Conservation (phyloP, 2,888 invertebrate species). For the Synanthedon andrenaeformis region DNA sequence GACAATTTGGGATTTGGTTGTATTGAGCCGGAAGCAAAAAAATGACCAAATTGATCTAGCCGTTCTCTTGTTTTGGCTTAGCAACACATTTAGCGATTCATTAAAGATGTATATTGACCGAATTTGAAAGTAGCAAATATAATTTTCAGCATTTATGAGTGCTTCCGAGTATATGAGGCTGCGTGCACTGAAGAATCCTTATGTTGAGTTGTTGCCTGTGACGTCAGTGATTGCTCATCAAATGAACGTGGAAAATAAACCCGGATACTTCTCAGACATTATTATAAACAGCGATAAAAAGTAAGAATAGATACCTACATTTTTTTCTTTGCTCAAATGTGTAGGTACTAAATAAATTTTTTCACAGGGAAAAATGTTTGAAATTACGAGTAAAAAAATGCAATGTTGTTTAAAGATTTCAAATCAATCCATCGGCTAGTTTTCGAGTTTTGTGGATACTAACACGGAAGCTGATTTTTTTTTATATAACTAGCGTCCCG, state of each 20-base stretch:
- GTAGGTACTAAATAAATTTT: neutral
- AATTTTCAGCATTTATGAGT: conserved; percentile 69
- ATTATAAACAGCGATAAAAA: conserved; percentile 71
- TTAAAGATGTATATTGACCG: neutral
- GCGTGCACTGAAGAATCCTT: conserved; percentile 37
- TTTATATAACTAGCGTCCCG: too few species aligned
- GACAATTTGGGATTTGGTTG: too few species aligned
- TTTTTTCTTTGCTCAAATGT: neutral
- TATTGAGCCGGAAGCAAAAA: too few species aligned
- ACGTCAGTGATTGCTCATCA: conserved; percentile 71
- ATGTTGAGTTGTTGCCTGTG: conserved; percentile 65
- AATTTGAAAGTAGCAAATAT: neutral
- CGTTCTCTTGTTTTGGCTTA: too few species aligned
- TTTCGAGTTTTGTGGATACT: too few species aligned
- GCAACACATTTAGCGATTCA: too few species aligned
- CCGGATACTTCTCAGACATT: conserved; percentile 73
- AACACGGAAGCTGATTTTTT: too few species aligned
- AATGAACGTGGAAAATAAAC: conserved; percentile 60
- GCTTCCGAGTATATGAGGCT: conserved; percentile 66
- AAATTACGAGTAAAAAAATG: too few species aligned
- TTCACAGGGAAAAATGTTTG: neutral
- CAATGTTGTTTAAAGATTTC: too few species aligned
- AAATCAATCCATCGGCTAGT: too few species aligned
- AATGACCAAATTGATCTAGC: too few species aligned
- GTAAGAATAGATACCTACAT: conserved; percentile 30